Conservation (phyloP, 2,888 invertebrate species). For the Melieria omissa region DNA sequence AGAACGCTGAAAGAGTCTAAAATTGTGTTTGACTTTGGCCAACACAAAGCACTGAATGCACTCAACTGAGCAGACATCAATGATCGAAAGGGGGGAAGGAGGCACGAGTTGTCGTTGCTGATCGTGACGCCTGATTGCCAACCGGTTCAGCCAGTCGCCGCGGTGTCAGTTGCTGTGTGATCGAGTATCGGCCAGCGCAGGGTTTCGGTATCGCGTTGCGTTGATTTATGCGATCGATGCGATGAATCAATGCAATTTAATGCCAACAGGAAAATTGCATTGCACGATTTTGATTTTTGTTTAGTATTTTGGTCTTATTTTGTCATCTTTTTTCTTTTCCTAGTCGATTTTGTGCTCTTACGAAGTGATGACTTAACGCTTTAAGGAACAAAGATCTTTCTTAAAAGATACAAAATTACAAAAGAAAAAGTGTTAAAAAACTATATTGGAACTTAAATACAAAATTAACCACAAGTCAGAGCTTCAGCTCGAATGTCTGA, state of each 20-base stretch:
- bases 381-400: no score
- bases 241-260: constrained; percentile 46
- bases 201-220: neutral
- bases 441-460: no score
- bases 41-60: neutral
- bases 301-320: no score
- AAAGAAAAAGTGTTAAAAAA: no score
- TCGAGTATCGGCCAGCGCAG: neutral
- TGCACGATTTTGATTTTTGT: constrained; percentile 34
- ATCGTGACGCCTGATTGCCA: constrained; percentile 46
- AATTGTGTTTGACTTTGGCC: neutral
- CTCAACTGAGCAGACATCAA: neutral
- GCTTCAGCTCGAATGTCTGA: no score
- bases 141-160: constrained; percentile 39
- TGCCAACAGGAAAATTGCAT: constrained; percentile 40
- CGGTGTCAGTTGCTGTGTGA: neutral
- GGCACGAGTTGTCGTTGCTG: constrained; percentile 19
- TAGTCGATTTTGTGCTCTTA: no score
- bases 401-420: no score
- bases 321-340: no score
- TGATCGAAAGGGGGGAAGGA: no score
- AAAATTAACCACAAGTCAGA: no score
- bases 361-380: no score
- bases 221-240: constrained; percentile 43
- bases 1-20: neutral